These are phyloP conservation scores for Rousettus madagascariensis DNA, from an alignment of 2,797 vertebrate genomes.

Conservation along the genomic window DNA sequence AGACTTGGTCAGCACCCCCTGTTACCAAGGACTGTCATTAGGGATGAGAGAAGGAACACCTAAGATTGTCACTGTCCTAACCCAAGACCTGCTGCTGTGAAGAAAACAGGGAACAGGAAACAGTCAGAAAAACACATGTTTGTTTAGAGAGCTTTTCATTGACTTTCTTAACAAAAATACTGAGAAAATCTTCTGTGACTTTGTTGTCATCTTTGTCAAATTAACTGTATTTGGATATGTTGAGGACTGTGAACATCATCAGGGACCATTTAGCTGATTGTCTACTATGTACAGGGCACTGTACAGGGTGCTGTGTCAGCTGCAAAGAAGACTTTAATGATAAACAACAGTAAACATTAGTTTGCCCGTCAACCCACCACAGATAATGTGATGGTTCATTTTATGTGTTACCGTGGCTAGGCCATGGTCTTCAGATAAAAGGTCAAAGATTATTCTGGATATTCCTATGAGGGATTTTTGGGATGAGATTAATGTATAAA, in stretches of 20 bases:
- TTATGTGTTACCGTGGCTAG: background rate
- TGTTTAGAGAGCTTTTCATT: background rate
- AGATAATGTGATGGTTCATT: background rate
- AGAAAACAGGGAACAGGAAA: background rate
- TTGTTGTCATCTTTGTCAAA: background rate
- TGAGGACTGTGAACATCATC: background rate
- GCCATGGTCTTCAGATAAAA: background rate
- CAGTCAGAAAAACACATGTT: background rate
- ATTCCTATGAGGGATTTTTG: background rate
- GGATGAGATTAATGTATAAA: background rate
- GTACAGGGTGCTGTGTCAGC: background rate
- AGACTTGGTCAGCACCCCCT: background rate
- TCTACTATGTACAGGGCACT: background rate
- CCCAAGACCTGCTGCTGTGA: background rate
- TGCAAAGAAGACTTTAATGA: background rate
- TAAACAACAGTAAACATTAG: background rate
- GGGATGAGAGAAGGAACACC: background rate
- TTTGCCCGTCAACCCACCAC: rapidly evolving
- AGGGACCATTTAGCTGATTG: background rate
- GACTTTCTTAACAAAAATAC: background rate
- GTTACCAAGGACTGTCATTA: background rate
- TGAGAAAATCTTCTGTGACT: background rate
- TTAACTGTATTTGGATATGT: background rate
- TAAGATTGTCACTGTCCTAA: background rate
- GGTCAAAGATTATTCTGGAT: background rate